These are phyloP conservation scores for Tholera decimalis DNA, from an alignment of 2,888 invertebrate genomes.

Conservation along the genomic window DNA sequence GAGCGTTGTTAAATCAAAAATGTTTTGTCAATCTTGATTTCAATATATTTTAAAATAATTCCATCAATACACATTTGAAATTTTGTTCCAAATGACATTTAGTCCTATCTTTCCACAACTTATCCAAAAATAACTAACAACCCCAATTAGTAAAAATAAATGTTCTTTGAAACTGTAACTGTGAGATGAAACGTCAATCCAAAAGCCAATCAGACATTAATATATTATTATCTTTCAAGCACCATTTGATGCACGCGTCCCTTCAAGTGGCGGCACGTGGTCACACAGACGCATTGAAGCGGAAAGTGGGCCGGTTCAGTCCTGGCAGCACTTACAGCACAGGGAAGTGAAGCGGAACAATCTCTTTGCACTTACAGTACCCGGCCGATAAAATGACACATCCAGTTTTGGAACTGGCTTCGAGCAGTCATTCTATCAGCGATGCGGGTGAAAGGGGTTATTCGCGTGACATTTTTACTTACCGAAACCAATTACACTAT, in stretches of 20 bases:
- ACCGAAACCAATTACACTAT: no score
- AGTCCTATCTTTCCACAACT: neutral
- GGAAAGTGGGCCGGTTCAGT: conserved; percentile 58
- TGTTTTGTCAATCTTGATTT: neutral
- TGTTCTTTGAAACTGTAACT: conserved; percentile 45
- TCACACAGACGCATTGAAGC: conserved; percentile 44
- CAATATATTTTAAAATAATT: neutral
- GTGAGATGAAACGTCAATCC: conserved; percentile 48
- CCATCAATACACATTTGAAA: neutral
- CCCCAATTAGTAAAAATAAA: conserved; percentile 39
- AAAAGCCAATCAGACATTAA: conserved; percentile 45
- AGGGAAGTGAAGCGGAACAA: conserved; percentile 57
- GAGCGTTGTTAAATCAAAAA: neutral
- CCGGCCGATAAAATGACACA: conserved; percentile 2
- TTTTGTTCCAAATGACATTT: neutral
- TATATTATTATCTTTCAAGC: conserved; percentile 62
- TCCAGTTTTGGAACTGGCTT: neutral
- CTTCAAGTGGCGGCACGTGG: conserved; percentile 60
- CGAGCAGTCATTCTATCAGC: neutral
- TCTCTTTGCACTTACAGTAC: conserved; percentile 53
- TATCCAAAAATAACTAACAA: conserved; percentile 4
- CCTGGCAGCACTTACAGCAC: conserved; percentile 32
- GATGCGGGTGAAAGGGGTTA: neutral
- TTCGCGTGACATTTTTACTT: neutral
- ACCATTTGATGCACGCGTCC: conserved; percentile 64